Evolutionary conservation across 1,140 invertebrate genomes (phyloP), one percentile per base, ranked within the genome.

Genomic region (Monomorium pharaonis): DNA sequence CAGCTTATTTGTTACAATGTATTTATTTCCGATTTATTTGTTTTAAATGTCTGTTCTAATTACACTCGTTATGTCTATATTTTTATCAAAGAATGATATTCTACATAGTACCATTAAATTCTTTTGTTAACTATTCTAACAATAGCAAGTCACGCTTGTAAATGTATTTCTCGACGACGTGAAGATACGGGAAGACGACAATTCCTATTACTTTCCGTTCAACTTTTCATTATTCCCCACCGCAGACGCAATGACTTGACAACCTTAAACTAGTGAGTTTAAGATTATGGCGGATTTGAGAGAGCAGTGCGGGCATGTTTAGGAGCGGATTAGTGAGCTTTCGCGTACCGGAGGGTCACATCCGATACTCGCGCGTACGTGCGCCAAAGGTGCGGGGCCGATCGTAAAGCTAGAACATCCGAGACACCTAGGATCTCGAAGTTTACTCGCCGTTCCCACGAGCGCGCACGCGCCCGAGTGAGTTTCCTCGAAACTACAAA

Each of bases 401-500:
- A 83, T 87, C 83, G 72, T 81, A 90, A 86, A 90, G 54, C 67
- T 74, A 65, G 76, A 76, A 51, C 51, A n/a, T n/a, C 49, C 60
- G 83, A 69, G 67, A 62, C 37, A 49, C 12, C 44, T 21, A 42
- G 70, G 81, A 88, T 90, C 85, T 90, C 85, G 63, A 89, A 91
- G 91, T 91, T 91, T 91, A 87, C 86, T 85, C 78, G 81, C 69
- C 76, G 69, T 33, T 51, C 75, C 30, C 63, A 33, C 49, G 14
- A 21, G 30, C 65, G 37, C 24, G 56, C 42, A 47, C 69, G 47
- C 49, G n/a, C 49, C 12, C 58, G 5, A 65, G 65, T 88, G 88
- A 91, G 90, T 90, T n/a, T 90, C 58, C 90, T 83, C 86, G 85
- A 87, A 91, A 91, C 90, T 91, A 91, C 88, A 91, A 91, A 91